Evolutionary conservation across 1,140 invertebrate genomes (phyloP).

Genomic region (Nomia melanderi): DNA sequence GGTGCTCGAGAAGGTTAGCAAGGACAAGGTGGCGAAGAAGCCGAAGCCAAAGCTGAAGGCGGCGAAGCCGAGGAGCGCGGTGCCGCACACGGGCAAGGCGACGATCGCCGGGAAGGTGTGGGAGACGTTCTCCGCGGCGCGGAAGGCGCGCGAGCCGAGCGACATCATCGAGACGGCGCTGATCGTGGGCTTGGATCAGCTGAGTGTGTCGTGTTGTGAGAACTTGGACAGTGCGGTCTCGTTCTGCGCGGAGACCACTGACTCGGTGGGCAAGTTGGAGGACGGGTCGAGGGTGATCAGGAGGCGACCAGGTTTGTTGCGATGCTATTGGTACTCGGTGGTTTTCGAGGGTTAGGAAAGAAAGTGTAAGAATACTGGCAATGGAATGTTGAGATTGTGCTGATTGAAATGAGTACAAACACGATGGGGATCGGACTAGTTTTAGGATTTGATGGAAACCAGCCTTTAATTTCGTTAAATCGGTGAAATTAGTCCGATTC

Average conservation of each 20-base stretch:
- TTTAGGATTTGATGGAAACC: too few relatives aligned
- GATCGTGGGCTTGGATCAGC: constrained; percentile 58
- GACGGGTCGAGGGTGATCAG: not conserved
- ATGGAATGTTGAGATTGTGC: too few relatives aligned
- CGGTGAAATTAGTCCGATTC: too few relatives aligned
- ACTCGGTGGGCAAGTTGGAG: constrained; percentile 1
- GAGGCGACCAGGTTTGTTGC: constrained; percentile 32
- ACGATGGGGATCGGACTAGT: too few relatives aligned
- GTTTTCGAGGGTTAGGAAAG: too few relatives aligned
- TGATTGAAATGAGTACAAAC: too few relatives aligned
- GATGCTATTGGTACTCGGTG: too few relatives aligned
- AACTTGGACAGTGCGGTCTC: constrained; percentile 29
- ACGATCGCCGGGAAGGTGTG: constrained; percentile 70
- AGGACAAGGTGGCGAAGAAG: constrained; percentile 64
- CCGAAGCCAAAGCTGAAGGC: constrained; percentile 54
- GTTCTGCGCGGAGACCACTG: not conserved
- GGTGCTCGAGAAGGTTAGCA: constrained; percentile 58
- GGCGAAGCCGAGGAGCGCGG: constrained; percentile 45
- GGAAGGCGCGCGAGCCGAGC: constrained; percentile 53
- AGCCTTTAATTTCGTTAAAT: too few relatives aligned
- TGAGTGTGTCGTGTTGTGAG: constrained; percentile 43
- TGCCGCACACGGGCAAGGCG: constrained; percentile 33
- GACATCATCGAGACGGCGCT: constrained; percentile 56
- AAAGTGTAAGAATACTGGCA: too few relatives aligned
- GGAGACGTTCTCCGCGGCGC: constrained; percentile 69